Evolutionary conservation across 2,113 vertebrate species (phyloP), one percentile per base, ranked within the genome.

Genomic region (Rhinoptilus africanus): DNA sequence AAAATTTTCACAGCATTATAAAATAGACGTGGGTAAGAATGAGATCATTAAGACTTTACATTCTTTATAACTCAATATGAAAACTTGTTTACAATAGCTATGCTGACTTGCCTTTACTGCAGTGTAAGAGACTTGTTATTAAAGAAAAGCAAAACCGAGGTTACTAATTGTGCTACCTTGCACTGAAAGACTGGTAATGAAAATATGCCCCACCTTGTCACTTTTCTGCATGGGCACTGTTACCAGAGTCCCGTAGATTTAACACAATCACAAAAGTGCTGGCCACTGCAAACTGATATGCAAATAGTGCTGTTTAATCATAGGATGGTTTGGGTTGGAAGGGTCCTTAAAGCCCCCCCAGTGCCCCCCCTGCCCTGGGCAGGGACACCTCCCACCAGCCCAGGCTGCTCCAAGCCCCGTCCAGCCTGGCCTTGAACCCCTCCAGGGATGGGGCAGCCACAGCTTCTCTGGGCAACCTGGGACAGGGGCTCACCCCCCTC

Each of bases 251-350:
- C 37, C 8, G 37, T 6, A 26, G 11, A n/a, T 43, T 4, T 59
- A 14, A 47, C 2, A 2, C 6, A 10, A 23, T 9, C 53, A 18
- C 43, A 54, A 53, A 63, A 13, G 8, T 39, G 8, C 18, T 6
- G 32, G 4, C 37, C 48, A 4, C 30, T 59, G 34, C 41, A 50
- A 57, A n/a, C 1, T 24, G 56, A 12, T 3, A 32, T 0, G 3
- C 64, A 45, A 17, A 7, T 4, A 47, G 3, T 2, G 18, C 39
- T 48, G 0, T 9, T 92, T 32, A 27, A 37, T 82, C 19, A 62
- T 27, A 62, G 59, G 18, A 27, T 37, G n/a, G 57, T 35, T 60
- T 35, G 15, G 16, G 35, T 27, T 63, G 37, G 24, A 39, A 63
- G 17, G 26, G n/a, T n/a, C n/a, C n/a, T n/a, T n/a, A n/a, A n/a